These are phyloP conservation scores for Danio choprae DNA, from an alignment of 2,797 vertebrate genomes.

Conservation along the genomic window DNA sequence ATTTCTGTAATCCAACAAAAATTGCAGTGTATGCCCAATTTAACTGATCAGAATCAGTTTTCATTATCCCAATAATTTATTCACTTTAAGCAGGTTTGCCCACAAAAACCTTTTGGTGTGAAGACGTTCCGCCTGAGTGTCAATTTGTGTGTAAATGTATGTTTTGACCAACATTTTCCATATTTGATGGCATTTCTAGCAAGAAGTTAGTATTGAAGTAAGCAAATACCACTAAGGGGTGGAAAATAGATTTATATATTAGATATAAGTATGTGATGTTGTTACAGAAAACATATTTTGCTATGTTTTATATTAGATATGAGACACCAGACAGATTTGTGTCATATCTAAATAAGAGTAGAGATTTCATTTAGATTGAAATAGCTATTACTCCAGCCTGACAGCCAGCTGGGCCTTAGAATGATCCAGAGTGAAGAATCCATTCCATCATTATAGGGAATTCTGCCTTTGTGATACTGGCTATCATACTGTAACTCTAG, in stretches of 20 bases:
- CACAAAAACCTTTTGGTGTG: no score
- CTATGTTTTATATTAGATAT: not conserved
- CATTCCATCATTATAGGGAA: slow-evolving; percentile 39
- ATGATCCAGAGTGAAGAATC: slow-evolving; percentile 18
- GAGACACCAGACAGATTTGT: not conserved
- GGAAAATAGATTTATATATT: not conserved
- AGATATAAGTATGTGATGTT: not conserved
- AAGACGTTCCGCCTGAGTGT: no score
- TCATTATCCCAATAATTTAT: no score
- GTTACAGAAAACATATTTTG: not conserved
- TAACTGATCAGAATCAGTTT: no score
- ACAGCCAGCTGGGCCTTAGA: slow-evolving; percentile 3
- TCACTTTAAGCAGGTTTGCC: no score
- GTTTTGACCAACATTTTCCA: no score
- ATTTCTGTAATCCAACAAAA: no score
- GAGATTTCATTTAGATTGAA: not conserved
- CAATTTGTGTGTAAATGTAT: no score
- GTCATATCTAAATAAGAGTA: not conserved
- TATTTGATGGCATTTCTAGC: no score
- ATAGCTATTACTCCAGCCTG: slow-evolving; percentile 10
- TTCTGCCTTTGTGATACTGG: not conserved
- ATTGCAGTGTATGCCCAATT: no score
- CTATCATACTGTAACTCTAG: slow-evolving; percentile 15
- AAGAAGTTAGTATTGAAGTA: no score
- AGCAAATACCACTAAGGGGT: no score